Evolutionary conservation across 2,888 invertebrate species (phyloP).

Genomic region (Syrista parreyssii): DNA sequence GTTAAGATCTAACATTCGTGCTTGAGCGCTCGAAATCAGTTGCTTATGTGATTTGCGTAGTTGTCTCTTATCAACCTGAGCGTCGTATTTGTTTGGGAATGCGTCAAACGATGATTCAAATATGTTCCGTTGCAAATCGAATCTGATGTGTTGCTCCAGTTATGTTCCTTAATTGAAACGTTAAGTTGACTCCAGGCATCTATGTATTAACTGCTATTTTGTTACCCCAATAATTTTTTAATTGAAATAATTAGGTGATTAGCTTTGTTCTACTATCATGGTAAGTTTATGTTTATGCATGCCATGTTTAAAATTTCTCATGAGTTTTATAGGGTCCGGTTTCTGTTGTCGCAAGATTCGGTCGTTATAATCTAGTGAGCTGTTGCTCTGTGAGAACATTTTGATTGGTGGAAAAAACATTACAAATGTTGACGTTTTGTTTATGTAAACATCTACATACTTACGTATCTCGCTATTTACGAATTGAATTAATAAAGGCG

Average conservation of each 20-base stretch:
- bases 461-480: slow-evolving; percentile 41
- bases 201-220: not conserved
- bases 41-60: not conserved
- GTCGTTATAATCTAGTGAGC: not conserved
- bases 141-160: not conserved
- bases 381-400: slow-evolving; percentile 29
- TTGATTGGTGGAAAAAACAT: slow-evolving; percentile 13
- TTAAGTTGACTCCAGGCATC: not conserved
- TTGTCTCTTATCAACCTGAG: not conserved
- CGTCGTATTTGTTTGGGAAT: not conserved
- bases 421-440: slow-evolving; percentile 45
- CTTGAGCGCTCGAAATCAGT: too few relatives aligned
- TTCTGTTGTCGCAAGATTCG: not conserved
- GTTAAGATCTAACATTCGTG: not conserved
- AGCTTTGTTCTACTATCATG: not conserved
- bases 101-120: not conserved
- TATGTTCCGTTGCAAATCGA: not conserved
- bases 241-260: not conserved
- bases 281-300: not conserved
- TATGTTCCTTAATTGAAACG: not conserved
- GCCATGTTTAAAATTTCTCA: not conserved
- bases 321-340: not conserved
- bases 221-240: not conserved
- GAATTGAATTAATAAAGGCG: slow-evolving; percentile 42
- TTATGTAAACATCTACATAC: slow-evolving; percentile 43